These are phyloP conservation scores for Oreonectes daqikongensis DNA, from an alignment of 2,797 vertebrate genomes.

Conservation along the genomic window DNA sequence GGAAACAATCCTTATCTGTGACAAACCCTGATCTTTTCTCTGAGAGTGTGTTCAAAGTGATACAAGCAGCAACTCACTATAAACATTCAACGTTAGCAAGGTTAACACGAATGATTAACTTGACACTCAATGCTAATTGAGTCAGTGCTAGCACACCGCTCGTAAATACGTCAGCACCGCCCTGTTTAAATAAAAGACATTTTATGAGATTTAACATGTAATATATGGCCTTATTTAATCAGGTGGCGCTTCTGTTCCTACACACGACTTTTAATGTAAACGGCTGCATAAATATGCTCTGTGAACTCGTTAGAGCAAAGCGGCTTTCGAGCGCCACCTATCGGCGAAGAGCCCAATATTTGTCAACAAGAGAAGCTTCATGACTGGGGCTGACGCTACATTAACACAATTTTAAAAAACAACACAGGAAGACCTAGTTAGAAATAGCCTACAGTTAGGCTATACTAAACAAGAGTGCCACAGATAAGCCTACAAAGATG, in stretches of 20 bases:
- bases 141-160: background rate
- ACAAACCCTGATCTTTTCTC: background rate
- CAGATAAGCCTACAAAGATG: background rate
- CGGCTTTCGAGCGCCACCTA: conserved; percentile 57
- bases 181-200: background rate
- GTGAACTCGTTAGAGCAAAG: conserved; percentile 5
- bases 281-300: background rate
- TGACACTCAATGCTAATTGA: conserved; percentile 3
- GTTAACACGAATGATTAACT: background rate
- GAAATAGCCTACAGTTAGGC: conserved; percentile 8
- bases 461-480: background rate
- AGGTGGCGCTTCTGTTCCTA: background rate
- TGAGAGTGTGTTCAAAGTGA: conserved; percentile 1
- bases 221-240: background rate
- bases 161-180: background rate
- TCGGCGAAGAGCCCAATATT: conserved; percentile 19
- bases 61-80: background rate
- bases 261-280: background rate
- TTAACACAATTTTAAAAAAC: background rate
- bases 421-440: too few relatives aligned
- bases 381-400: background rate
- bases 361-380: background rate
- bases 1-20: conserved; percentile 22
- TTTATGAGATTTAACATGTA: background rate
- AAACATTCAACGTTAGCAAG: conserved; percentile 33